phyloP scores from a whole-genome alignment of 2,797 vertebrate genomes.

The Podarcis lilfordi region DNA sequence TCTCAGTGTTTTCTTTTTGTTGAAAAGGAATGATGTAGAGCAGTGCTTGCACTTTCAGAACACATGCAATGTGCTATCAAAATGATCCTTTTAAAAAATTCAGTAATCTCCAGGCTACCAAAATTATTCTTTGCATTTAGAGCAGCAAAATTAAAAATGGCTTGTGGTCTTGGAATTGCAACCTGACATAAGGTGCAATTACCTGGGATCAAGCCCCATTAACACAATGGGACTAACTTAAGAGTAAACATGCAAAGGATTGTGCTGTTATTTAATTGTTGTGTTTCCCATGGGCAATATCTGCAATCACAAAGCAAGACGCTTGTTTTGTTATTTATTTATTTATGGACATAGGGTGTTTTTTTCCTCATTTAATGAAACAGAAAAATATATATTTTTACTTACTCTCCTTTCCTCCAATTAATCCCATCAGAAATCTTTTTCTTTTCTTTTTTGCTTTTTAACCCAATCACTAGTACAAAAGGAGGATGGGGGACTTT shows the following conservation, averaged over 20 bases:
- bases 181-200: background rate
- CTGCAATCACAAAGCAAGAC: background rate
- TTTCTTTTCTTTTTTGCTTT: background rate
- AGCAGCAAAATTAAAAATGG: background rate
- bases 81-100: background rate
- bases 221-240: background rate
- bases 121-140: background rate
- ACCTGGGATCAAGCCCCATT: background rate
- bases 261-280: background rate
- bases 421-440: background rate
- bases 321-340: background rate
- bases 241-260: background rate
- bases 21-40: constrained; percentile 53
- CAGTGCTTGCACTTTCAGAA: constrained; percentile 45
- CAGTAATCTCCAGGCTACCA: background rate
- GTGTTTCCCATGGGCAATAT: background rate
- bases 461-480: background rate
- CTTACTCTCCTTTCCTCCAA: background rate
- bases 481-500: background rate
- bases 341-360: too few species aligned
- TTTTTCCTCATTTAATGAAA: background rate
- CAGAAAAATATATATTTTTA: background rate
- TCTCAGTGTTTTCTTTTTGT: constrained; percentile 75
- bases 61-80: background rate
- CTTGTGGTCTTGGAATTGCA: background rate